A percentile compares a stretch with the other conserved stretches of the same genome.
Evolutionary conservation across 92 coral and sea anemone genomes (phyloP).

Genomic region (Phenganax stokvisi): DNA sequence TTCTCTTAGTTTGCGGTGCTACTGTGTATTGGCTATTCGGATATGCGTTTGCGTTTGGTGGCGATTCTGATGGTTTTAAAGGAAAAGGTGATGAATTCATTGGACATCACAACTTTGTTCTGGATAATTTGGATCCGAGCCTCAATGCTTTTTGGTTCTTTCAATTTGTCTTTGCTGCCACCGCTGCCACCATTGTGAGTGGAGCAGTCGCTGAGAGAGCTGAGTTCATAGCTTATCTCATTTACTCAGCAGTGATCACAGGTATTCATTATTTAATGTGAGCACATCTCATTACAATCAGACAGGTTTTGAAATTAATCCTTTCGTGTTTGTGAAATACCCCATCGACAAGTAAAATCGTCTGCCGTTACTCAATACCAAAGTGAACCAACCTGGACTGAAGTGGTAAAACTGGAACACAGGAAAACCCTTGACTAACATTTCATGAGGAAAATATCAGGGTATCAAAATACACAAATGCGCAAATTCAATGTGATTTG

Average conservation of each 20-base stretch:
- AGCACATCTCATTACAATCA: not conserved
- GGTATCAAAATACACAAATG: too few species aligned
- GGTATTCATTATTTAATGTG: conserved; percentile 41
- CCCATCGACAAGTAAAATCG: too few species aligned
- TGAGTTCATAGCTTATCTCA: conserved; percentile 73
- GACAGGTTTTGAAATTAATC: not conserved
- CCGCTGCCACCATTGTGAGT: conserved; percentile 94
- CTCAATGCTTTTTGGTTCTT: conserved; percentile 66
- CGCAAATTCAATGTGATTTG: too few species aligned
- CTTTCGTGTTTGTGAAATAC: too few species aligned
- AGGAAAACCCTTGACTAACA: too few species aligned
- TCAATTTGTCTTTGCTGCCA: conserved; percentile 93
- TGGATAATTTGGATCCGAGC: conserved; percentile 45
- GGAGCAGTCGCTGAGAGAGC: conserved; percentile 98
- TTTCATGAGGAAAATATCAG: too few species aligned
- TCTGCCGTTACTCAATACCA: too few species aligned
- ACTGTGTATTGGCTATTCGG: conserved; percentile 78
- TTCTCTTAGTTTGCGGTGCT: conserved; percentile 66
- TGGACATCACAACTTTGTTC: conserved; percentile 63
- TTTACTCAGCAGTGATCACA: conserved; percentile 67
- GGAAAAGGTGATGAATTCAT: conserved; percentile 50
- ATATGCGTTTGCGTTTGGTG: conserved; percentile 81
- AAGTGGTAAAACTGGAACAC: too few species aligned
- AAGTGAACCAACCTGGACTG: too few species aligned
- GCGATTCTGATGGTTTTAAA: conserved; percentile 24